Evolutionary conservation across 2,113 vertebrate species (phyloP), one percentile per base, ranked within the genome.

Genomic region (Rissa tridactyla): DNA sequence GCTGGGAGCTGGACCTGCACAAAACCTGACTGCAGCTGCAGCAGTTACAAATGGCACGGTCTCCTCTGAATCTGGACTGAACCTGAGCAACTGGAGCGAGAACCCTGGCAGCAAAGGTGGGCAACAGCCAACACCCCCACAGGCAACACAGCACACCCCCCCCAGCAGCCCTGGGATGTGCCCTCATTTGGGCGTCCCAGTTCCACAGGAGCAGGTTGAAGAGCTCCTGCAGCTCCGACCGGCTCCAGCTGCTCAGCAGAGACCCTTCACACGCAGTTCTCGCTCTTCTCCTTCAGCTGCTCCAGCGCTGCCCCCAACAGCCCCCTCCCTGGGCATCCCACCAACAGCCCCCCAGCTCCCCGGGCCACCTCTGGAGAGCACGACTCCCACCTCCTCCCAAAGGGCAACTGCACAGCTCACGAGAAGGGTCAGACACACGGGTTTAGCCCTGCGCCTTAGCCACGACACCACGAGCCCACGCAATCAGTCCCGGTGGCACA

Each of bases 281-380:
- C 23, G 1, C 44, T 68, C 36, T 51, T 40, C 46, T 79, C 79
- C 72, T 51, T 64, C 68, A 49, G 29, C 58, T 49, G 64, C 27
- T 42, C 38, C 81, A 44, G 49, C 7, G 36, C 49, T 54, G 51
- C 23, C 49, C 60, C 49, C 19, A 68, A 47, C 15, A 42, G 42
- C 22, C 51, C 23, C 46, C 47, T 78, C 22, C 11, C n/a, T 15
- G 46, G 26, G 18, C 44, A n/a, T 19, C 60, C 40, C 66, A 32
- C 5, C n/a, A 7, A 12, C 68, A 55, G 40, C 57, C 42, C 36
- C 25, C 12, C 6, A 0, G 0, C 4, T n/a, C 66, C 52, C 38
- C 2, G 2, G 30, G 47, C 44, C 30, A 21, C 30, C 46, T 47
- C 29, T 27, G 58, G n/a, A 30, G 23, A 70, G n/a, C 18, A 19